Evolutionary conservation across 1,140 invertebrate species (phyloP).

Genomic region (Diachasma alloeum): DNA sequence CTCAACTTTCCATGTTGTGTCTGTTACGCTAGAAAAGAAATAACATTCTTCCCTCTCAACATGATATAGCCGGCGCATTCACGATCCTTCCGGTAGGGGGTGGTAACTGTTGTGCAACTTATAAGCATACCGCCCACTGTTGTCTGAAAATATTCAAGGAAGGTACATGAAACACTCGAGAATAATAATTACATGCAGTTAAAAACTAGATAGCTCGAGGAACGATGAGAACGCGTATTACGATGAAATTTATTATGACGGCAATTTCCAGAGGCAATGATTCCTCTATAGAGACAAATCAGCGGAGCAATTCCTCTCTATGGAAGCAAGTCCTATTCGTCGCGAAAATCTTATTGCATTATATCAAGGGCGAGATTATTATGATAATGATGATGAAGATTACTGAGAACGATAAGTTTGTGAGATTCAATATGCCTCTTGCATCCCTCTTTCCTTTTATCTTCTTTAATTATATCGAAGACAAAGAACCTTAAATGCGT

Average conservation of each 20-base stretch:
- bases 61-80: not conserved
- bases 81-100: not conserved
- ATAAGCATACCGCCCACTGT: not conserved
- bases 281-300: not conserved
- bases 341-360: too few species aligned
- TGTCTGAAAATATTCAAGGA: constrained; percentile 14
- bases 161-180: not conserved
- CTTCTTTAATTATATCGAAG: too few species aligned
- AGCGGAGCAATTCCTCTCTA: too few species aligned
- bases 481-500: too few species aligned
- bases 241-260: not conserved
- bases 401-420: too few species aligned
- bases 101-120: not conserved
- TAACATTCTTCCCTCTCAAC: not conserved
- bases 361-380: too few species aligned
- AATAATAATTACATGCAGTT: not conserved
- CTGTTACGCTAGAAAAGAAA: not conserved
- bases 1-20: not conserved
- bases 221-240: not conserved
- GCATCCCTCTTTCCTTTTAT: too few species aligned
- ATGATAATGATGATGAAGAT: too few species aligned
- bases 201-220: not conserved
- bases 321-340: too few species aligned
- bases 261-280: not conserved
- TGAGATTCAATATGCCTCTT: too few species aligned